Conservation (phyloP, 2,113 vertebrate species). For the Galbula dea region DNA sequence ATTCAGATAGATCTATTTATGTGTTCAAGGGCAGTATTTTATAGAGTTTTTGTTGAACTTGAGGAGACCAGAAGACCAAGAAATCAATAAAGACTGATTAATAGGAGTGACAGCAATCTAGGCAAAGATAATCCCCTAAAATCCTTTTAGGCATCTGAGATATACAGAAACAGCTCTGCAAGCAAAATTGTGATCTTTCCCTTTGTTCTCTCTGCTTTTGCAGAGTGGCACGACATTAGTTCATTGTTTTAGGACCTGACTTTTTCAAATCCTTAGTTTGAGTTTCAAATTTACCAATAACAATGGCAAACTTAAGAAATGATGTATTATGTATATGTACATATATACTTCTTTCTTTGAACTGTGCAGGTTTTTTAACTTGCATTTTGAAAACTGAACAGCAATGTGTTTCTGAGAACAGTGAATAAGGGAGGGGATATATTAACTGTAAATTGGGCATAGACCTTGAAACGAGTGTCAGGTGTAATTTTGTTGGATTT, state of each 20-base stretch:
- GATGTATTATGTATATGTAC: neutral
- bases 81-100: conserved; percentile 89
- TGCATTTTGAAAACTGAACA: neutral
- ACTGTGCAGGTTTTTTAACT: neutral
- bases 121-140: conserved; percentile 83
- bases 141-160: conserved; percentile 80
- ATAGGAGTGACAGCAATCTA: conserved; percentile 84
- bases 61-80: conserved; percentile 78
- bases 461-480: neutral
- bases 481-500: neutral
- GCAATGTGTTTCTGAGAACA: neutral
- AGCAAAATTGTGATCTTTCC: conserved; percentile 26
- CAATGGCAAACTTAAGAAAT: neutral
- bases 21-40: conserved; percentile 40
- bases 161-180: conserved; percentile 19
- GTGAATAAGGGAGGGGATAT: neutral
- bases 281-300: neutral
- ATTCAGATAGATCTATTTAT: conserved; percentile 25
- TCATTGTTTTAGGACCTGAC: neutral
- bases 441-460: neutral
- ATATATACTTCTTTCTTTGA: neutral
- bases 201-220: neutral
- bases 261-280: neutral
- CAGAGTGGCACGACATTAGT: neutral
- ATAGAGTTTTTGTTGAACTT: conserved; percentile 75